These are phyloP conservation scores for Pseudomyrmex dendroicus DNA, from an alignment of 1,140 invertebrate species.

Conservation along the genomic window DNA sequence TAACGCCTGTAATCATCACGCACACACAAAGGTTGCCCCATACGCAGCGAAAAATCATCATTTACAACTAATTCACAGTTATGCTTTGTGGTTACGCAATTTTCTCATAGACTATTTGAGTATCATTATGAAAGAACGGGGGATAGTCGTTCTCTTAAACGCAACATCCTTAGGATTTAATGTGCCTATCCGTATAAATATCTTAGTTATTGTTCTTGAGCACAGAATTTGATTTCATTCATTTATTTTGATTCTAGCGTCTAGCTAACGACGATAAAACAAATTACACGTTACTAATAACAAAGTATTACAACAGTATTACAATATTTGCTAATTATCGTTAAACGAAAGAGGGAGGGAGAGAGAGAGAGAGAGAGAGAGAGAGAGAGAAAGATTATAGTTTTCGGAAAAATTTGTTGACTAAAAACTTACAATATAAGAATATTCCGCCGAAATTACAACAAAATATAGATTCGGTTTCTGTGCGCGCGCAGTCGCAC, in stretches of 20 bases:
- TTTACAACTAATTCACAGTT: conserved; percentile 66
- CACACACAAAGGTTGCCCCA: conserved; percentile 31
- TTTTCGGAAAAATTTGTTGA: too few relatives aligned
- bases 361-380: too few relatives aligned
- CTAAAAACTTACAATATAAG: too few relatives aligned
- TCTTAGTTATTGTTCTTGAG: conserved; percentile 83
- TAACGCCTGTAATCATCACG: not conserved
- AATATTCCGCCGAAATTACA: not conserved
- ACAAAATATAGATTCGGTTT: not conserved
- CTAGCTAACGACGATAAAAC: conserved; percentile 55
- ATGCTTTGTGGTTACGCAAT: conserved; percentile 54
- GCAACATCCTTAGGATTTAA: conserved; percentile 68
- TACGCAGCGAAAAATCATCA: conserved; percentile 36
- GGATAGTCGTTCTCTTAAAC: conserved; percentile 69
- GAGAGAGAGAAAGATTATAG: too few relatives aligned
- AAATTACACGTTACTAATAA: conserved; percentile 32
- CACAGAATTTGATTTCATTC: conserved; percentile 72
- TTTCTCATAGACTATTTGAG: conserved; percentile 64
- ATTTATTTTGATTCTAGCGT: conserved; percentile 58
- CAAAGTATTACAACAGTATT: conserved; percentile 30
- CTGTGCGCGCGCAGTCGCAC: not conserved
- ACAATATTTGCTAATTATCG: conserved; percentile 22
- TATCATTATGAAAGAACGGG: conserved; percentile 76
- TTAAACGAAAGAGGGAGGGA: not conserved
- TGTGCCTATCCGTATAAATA: conserved; percentile 67